A percentile compares a stretch with the other conserved stretches of the same genome.
These are phyloP conservation scores for Phenganax subtilis DNA, from an alignment of 92 coral and sea anemone species.

Conservation along the genomic window DNA sequence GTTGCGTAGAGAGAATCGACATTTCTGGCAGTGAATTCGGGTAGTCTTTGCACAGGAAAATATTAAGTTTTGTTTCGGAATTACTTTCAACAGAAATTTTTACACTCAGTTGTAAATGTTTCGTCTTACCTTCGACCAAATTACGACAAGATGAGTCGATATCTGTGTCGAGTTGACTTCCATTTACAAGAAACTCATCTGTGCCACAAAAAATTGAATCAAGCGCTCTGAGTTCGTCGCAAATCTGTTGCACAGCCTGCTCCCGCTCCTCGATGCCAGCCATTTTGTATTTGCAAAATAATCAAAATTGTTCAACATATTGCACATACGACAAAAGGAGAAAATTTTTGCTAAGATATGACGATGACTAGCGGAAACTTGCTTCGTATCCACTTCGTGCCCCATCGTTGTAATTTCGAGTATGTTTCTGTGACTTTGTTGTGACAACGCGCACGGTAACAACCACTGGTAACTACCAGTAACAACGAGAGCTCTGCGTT, in stretches of 20 bases:
- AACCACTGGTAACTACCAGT: no score
- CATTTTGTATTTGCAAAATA: conserved; percentile 4
- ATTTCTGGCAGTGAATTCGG: conserved; percentile 62
- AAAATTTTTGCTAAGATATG: not conserved
- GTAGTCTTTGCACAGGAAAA: conserved; percentile 49
- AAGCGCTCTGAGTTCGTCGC: conserved; percentile 70
- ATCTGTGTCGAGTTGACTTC: conserved; percentile 9
- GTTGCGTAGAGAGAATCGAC: conserved; percentile 66
- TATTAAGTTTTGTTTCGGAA: conserved; percentile 14
- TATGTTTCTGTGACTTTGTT: no score
- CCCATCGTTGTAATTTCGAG: no score
- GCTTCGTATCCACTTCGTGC: no score
- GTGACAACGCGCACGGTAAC: no score
- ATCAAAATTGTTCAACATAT: not conserved
- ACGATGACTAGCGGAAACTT: not conserved
- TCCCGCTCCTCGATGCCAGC: conserved; percentile 11
- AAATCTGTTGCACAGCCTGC: conserved; percentile 24
- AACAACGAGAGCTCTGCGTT: not conserved
- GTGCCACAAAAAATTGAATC: conserved; percentile 77
- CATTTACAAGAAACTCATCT: conserved; percentile 62
- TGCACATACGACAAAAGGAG: not conserved
- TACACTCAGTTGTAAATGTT: conserved; percentile 20
- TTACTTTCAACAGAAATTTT: conserved; percentile 22
- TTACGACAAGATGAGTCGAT: conserved; percentile 14
- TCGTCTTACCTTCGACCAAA: conserved; percentile 6